Conservation (phyloP, 2,113 vertebrate species). For the Tichodroma muraria region DNA sequence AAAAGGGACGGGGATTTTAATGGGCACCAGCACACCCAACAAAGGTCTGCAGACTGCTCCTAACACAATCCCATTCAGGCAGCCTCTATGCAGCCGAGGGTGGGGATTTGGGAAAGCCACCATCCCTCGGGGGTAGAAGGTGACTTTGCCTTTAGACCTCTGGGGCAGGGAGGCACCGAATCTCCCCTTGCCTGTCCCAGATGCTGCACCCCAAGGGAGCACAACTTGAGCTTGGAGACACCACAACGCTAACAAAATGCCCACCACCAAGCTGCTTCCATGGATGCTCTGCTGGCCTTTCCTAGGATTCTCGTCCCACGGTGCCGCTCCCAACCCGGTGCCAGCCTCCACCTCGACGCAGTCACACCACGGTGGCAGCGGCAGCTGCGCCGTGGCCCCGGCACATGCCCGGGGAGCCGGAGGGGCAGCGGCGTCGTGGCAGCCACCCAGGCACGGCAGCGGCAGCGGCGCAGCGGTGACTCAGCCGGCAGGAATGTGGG, state of each 20-base stretch:
- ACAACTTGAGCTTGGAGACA: rapidly evolving
- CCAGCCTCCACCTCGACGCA: not conserved
- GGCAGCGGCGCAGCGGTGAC: constrained; percentile 8
- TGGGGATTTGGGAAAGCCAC: not conserved
- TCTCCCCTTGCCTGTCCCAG: not conserved
- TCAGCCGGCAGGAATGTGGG: constrained; percentile 65
- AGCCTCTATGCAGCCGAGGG: not conserved
- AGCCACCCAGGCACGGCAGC: not conserved
- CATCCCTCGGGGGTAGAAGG: rapidly evolving
- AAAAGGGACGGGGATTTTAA: not conserved
- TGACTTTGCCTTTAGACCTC: not conserved
- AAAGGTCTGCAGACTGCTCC: not conserved
- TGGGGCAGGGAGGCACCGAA: not conserved
- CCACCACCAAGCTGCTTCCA: rapidly evolving
- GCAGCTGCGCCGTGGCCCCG: not conserved
- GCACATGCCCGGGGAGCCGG: not conserved
- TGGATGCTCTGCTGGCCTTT: rapidly evolving
- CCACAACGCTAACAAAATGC: rapidly evolving
- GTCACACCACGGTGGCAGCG: not conserved
- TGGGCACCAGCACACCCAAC: not conserved
- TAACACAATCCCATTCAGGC: constrained; percentile 4
- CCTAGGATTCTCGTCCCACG: rapidly evolving
- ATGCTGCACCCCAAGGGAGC: not conserved
- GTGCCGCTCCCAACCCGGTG: rapidly evolving
- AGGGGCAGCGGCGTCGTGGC: rapidly evolving